Conservation (phyloP, 2,888 invertebrate genomes). For the Globia sparganii region DNA sequence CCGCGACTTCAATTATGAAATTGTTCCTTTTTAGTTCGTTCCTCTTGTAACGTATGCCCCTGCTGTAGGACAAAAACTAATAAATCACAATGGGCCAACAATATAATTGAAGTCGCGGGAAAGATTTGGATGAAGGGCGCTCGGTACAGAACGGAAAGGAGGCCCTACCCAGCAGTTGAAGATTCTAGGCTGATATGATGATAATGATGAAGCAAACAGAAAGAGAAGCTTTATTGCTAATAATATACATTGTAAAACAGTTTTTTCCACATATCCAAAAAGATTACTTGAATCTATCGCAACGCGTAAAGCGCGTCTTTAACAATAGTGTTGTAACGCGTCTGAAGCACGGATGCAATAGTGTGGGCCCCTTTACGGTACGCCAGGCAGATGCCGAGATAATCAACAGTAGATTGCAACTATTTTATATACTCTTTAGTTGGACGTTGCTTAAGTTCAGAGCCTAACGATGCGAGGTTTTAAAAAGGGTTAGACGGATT, state of each 20-base stretch:
- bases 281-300: conserved; percentile 12
- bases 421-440: conserved; percentile 38
- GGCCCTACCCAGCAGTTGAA: no score
- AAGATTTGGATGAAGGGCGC: no score
- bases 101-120: no score
- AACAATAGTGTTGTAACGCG: conserved; percentile 62
- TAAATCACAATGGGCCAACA: no score
- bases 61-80: no score
- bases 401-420: conserved; percentile 56
- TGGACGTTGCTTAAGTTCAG: conserved; percentile 28
- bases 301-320: conserved; percentile 27
- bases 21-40: no score
- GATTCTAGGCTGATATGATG: no score
- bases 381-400: conserved; percentile 55
- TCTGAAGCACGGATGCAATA: conserved; percentile 42
- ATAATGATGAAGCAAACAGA: no score
- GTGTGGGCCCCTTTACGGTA: conserved; percentile 58
- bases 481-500: neutral
- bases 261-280: conserved; percentile 8
- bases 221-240: neutral
- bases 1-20: no score
- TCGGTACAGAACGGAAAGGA: no score
- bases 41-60: no score
- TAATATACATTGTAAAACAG: neutral
- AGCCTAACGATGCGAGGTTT: conserved; percentile 12